Evolutionary conservation across 1,140 invertebrate species (phyloP).

Genomic region (Sycobia sp.): DNA sequence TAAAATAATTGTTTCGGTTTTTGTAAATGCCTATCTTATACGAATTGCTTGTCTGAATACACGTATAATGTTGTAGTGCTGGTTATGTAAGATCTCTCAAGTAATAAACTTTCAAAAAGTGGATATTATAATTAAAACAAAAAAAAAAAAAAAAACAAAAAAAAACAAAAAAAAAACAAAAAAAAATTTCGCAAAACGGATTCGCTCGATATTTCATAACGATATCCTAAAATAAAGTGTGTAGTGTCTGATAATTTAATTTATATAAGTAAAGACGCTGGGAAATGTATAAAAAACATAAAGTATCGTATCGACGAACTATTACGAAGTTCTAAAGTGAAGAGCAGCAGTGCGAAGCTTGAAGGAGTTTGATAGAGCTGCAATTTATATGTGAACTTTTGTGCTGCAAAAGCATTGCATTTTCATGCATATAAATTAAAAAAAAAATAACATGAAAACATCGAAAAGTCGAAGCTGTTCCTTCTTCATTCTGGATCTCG

Average conservation of each 20-base stretch:
- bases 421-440: constrained; percentile 33
- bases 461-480: constrained; percentile 31
- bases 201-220: constrained; percentile 51
- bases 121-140: constrained; percentile 38
- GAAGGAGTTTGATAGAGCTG: constrained; percentile 34
- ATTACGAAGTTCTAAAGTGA: constrained; percentile 30
- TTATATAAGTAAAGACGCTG: constrained; percentile 52
- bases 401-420: constrained; percentile 25
- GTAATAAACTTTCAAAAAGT: constrained; percentile 37
- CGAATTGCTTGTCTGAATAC: constrained; percentile 23
- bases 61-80: constrained; percentile 23
- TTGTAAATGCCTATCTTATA: constrained; percentile 24
- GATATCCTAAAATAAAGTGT: constrained; percentile 48
- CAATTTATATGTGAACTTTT: constrained; percentile 31
- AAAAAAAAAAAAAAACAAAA: no score
- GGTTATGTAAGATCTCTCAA: constrained; percentile 18
- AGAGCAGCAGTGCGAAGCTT: constrained; percentile 31
- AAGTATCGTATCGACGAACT: constrained; percentile 35
- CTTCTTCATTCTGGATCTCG: constrained; percentile 31
- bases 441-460: constrained; percentile 42
- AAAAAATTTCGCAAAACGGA: constrained; percentile 41
- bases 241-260: constrained; percentile 52
- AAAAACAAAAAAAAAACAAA: no score
- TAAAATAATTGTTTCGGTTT: constrained; percentile 30
- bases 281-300: constrained; percentile 44